phyloP scores from a whole-genome alignment of 1,140 invertebrate species.

The Hylyphantes graminicola region DNA sequence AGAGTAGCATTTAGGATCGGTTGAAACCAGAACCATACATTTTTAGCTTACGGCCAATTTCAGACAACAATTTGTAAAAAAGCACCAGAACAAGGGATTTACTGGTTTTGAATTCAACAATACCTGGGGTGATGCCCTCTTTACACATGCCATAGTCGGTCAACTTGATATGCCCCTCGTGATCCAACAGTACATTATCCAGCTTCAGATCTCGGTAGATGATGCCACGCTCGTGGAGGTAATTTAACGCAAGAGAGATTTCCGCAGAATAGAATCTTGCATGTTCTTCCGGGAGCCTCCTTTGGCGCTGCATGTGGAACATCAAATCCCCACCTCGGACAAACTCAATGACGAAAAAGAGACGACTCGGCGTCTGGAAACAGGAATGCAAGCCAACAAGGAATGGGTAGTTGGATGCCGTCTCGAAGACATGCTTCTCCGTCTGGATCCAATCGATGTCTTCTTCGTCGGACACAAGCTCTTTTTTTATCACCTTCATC shows the following conservation, averaged over 20 bases:
- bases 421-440: conserved; percentile 99
- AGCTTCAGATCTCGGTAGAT: conserved; percentile 98
- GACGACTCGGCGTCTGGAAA: conserved; percentile 85
- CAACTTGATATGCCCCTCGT: conserved; percentile 99
- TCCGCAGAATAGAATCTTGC: conserved; percentile 97
- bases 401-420: conserved; percentile 99
- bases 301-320: conserved; percentile 99
- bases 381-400: conserved; percentile 98
- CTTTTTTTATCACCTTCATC: conserved; percentile 99
- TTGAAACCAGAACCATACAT: too few species aligned
- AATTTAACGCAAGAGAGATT: conserved; percentile 98
- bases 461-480: conserved; percentile 97
- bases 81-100: too few species aligned
- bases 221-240: conserved; percentile 97
- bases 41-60: too few species aligned
- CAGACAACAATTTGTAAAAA: too few species aligned
- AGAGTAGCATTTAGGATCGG: too few species aligned
- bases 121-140: conserved; percentile 64
- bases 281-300: conserved; percentile 94
- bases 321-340: conserved; percentile 98
- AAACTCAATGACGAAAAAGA: conserved; percentile 99
- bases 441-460: conserved; percentile 99
- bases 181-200: conserved; percentile 97
- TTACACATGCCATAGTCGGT: conserved; percentile 99
- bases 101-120: too few species aligned